Conservation (phyloP, 2,797 vertebrate species). For the Merluccius polli region DNA sequence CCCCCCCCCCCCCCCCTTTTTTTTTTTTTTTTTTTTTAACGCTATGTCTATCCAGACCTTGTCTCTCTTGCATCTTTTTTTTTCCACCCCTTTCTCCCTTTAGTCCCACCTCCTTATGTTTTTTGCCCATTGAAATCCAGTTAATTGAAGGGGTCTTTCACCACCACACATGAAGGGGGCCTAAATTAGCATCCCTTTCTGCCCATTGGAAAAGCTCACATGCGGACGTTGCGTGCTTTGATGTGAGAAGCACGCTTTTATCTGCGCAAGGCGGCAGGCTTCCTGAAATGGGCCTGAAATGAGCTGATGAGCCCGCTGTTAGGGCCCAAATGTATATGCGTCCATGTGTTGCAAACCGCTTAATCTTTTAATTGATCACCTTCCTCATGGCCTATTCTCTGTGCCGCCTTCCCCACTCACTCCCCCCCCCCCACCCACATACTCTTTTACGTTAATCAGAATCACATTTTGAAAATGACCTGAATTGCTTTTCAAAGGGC, state of each 20-base stretch:
- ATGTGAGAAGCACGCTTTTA: constrained; percentile 83
- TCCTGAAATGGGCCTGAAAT: constrained; percentile 80
- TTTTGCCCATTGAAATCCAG: constrained; percentile 89
- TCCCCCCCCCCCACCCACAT: not conserved
- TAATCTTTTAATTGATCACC: constrained; percentile 99
- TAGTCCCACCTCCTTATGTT: constrained; percentile 55
- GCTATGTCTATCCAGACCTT: constrained; percentile 80
- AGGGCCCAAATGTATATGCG: constrained; percentile 86
- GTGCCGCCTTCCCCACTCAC: constrained; percentile 4
- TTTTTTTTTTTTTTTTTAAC: constrained; percentile 88
- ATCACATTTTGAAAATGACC: constrained; percentile 69
- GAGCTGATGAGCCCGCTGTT: constrained; percentile 97
- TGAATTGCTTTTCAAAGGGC: constrained; percentile 65
- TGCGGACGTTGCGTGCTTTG: constrained; percentile 83
- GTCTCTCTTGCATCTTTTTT: constrained; percentile 85
- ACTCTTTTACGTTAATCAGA: constrained; percentile 52
- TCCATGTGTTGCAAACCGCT: constrained; percentile 92
- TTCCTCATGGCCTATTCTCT: constrained; percentile 77
- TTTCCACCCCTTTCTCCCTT: constrained; percentile 39
- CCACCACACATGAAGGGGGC: constrained; percentile 89
- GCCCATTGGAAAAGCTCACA: constrained; percentile 78
- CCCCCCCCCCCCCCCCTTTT: constrained; percentile 45
- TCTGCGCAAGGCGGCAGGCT: constrained; percentile 77
- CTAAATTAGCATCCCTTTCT: constrained; percentile 96
- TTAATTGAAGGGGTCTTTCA: constrained; percentile 99